Evolutionary conservation across 2,797 vertebrate genomes (phyloP).

Genomic region (Rhinella marina): DNA sequence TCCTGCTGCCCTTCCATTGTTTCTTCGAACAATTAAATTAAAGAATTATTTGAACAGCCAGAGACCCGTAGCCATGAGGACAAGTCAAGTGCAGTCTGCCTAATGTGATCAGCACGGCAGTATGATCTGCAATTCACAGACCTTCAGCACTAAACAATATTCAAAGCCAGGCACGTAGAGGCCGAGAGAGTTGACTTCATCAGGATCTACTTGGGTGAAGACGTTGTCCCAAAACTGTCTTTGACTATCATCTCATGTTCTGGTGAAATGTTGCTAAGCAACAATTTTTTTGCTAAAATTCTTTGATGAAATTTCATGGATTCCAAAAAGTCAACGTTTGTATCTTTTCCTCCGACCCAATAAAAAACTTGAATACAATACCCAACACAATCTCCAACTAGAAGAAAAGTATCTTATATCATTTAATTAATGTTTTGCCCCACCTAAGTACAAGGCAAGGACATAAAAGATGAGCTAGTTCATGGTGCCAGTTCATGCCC

Average conservation of each 20-base stretch:
- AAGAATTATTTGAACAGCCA: slow-evolving; percentile 21
- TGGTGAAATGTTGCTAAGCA: neutral
- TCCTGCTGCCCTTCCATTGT: slow-evolving; percentile 23
- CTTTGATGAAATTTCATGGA: no score
- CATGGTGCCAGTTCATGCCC: no score
- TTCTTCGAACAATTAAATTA: slow-evolving; percentile 38
- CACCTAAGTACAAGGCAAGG: no score
- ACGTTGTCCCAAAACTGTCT: neutral
- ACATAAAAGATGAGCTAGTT: no score
- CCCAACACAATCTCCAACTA: no score
- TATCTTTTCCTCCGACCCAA: neutral
- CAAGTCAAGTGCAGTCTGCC: slow-evolving; percentile 15
- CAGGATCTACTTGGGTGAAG: neutral
- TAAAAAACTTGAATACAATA: neutral
- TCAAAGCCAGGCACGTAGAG: neutral
- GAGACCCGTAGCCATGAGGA: slow-evolving; percentile 7
- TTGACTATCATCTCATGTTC: neutral
- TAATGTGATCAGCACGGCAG: neutral
- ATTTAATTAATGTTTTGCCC: no score
- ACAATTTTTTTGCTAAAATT: neutral
- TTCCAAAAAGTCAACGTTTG: neutral
- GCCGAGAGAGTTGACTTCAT: neutral
- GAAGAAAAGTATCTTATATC: neutral
- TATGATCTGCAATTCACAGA: neutral
- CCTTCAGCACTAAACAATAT: no score